phyloP scores from a whole-genome alignment of 2,113 vertebrate species.

The Leptocoma aspasia region DNA sequence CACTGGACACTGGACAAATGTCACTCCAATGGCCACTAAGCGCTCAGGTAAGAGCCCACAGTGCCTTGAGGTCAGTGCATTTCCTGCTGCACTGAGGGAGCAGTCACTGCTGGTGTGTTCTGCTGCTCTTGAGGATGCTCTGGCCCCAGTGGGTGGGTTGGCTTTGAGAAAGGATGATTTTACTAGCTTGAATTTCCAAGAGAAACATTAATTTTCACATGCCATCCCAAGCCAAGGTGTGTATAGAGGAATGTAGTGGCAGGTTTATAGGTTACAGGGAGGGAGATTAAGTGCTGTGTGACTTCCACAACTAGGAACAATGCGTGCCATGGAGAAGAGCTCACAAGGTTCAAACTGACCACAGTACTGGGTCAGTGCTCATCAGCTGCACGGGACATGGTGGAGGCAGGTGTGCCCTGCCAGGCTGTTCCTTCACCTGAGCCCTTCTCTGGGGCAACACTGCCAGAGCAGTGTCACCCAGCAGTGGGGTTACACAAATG shows the following conservation, averaged over 20 bases:
- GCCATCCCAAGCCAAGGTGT: background rate
- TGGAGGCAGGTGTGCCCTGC: background rate
- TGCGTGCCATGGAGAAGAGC: background rate
- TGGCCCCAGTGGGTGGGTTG: background rate
- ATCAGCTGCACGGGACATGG: accelerated
- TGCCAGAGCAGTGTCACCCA: background rate
- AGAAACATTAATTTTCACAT: background rate
- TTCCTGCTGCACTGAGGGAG: background rate
- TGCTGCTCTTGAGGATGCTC: background rate
- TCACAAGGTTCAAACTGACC: background rate
- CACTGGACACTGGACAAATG: slow-evolving; percentile 97
- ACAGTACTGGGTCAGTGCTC: accelerated
- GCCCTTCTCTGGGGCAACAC: background rate
- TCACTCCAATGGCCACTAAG: slow-evolving; percentile 97
- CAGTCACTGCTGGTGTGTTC: background rate
- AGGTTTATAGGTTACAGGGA: background rate
- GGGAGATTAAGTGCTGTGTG: background rate
- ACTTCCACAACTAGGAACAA: background rate
- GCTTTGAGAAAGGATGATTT: background rate
- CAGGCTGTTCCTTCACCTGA: background rate
- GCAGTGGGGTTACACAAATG: background rate
- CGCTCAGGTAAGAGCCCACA: slow-evolving; percentile 81
- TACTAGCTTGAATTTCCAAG: background rate
- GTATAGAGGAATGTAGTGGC: background rate
- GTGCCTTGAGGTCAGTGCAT: background rate